These are phyloP conservation scores for Bimastos eiseni DNA, from an alignment of 2,888 invertebrate species.

Conservation along the genomic window DNA sequence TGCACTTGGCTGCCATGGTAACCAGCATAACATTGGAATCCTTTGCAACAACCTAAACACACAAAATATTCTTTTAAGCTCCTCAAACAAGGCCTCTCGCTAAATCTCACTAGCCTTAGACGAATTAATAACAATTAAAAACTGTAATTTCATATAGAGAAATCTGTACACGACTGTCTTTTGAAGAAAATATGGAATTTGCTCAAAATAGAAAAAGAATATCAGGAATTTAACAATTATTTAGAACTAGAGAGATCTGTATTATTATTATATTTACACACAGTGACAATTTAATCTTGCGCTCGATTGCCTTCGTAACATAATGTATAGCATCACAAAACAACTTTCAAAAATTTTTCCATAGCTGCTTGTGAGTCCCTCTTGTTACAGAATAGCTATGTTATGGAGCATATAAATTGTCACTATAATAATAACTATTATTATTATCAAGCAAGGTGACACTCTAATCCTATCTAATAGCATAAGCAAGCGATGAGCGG, in stretches of 20 bases:
- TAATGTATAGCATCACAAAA: background rate
- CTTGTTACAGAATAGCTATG: no score
- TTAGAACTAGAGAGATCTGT: background rate
- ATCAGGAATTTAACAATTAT: background rate
- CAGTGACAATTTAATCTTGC: background rate
- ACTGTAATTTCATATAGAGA: background rate
- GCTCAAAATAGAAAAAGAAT: background rate
- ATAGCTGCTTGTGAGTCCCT: no score
- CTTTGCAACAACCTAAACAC: conserved; percentile 79
- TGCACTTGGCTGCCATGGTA: conserved; percentile 79
- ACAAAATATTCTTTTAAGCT: background rate
- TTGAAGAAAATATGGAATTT: background rate
- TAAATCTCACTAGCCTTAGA: background rate
- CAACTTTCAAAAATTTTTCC: background rate
- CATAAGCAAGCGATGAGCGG: background rate
- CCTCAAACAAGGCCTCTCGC: background rate
- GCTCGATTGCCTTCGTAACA: background rate
- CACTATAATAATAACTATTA: no score
- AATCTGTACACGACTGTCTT: background rate
- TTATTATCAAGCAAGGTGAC: no score
- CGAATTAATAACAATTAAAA: background rate
- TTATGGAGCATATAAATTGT: no score
- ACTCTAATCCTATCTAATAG: no score
- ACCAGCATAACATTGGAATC: conserved; percentile 94
- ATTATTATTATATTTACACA: background rate